Evolutionary conservation across 2,797 vertebrate species (phyloP), one percentile per base, ranked within the genome.

Genomic region (Lacerta agilis): DNA sequence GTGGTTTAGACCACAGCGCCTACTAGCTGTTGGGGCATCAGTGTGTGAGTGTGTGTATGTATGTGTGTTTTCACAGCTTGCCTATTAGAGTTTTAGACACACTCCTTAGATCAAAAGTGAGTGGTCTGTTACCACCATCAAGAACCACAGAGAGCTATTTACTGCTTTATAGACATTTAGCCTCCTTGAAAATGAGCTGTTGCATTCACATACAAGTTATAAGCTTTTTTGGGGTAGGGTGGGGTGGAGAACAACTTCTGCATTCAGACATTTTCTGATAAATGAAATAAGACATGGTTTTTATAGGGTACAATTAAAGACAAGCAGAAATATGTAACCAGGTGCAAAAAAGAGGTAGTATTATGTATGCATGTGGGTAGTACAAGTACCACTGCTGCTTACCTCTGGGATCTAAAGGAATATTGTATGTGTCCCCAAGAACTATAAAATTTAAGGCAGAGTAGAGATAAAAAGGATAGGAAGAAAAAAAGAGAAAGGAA

Each of bases 351-450:
- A 72, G 85, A 75, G 86, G 67, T 41, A 23, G 64, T 9, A 94
- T 85, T 86, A 91, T 88, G 83, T 90, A 92, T 0, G 43, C 71
- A 0, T 88, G 80, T 91, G 86, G 92, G 83, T 90, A 90, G 86
- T 64, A 92, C 71, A 77, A 87, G 41, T 49, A 78, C 72, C 81
- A 85, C n/a, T 79, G 84, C 94, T 93, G 97, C 98, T 99, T 99
- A 99, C 99, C 99, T 99, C 99, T 98, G 97, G 98, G 98, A 97
- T 99, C 99, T 98, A 99, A 98, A 97, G 99, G 99, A 96, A 99
- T 99, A 99, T 99, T 99, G 98, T 99, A 99, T 98, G 99, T 99
- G 98, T 99, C 98, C 97, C 99, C 99, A 96, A 99, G 98, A 94
- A 99, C 99, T 99, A 98, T 94, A 97, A 93, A 97, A 96, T 97